Base-by-base conservation (phyloP, 2,113 vertebrate species). In the Nerophis lumbriciformis region DNA sequence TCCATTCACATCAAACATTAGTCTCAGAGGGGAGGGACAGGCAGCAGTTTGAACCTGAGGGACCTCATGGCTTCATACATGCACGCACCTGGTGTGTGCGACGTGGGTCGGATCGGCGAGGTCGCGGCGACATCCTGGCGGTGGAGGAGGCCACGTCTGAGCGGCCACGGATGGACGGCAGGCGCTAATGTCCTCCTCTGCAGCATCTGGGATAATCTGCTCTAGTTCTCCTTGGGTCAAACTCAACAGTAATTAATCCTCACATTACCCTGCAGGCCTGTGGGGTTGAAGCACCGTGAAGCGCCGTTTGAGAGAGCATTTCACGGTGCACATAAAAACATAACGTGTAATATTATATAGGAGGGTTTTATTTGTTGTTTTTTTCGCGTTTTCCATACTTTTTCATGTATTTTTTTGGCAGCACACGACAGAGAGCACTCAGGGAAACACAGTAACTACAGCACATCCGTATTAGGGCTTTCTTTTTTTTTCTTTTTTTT, bases 171-270 rank as follows among this genome's bases (percentile, higher is more conserved):
- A 72, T 55, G 62, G 57, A 81, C 48, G n/a, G 69, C 77, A 62
- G 56, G 68, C 54, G 8, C 80, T 84, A 82, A 85, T 71, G 71
- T 75, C 64, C 73, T 78, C 72, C 76, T 88, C 77, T 80, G 71
- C 73, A 85, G 78, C 80, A 73, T 84, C 76, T 82, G 75, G 80
- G 82, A 85, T 88, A 83, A 90, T 84, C 85, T 86, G 81, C 71
- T 85, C 72, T 47, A 73, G 81, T 85, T 84, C 73, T 85, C 77
- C 82, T 86, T 80, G 76, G 85, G 84, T 89, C 85, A 87, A 72
- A 85, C 80, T 78, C 83, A 70, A 79, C 80, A 85, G 81, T 86
- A 88, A 85, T 90, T 85, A 86, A 90, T 89, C 85, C 79, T 60
- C 55, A 70, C 75, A 81, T 81, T 83, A 77, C 68, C 61, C 75